Conservation (phyloP, 2,888 invertebrate species). For the Acleris sparsana region DNA sequence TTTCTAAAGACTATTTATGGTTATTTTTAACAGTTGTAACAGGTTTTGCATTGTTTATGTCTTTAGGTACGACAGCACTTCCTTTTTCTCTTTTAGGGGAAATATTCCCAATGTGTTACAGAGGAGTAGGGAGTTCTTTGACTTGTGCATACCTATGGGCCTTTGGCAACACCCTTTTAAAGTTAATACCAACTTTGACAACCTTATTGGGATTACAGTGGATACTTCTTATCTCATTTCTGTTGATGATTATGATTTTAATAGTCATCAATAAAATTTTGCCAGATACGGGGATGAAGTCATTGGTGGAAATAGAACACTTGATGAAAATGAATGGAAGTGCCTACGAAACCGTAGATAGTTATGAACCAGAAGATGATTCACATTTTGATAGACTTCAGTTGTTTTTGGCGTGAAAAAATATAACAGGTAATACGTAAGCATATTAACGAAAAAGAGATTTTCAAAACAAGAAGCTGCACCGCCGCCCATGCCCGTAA, state of each 20-base stretch:
- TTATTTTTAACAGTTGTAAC: constrained; percentile 41
- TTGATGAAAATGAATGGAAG: constrained; percentile 37
- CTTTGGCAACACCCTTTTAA: constrained; percentile 43
- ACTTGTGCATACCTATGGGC: constrained; percentile 47
- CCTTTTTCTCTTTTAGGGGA: constrained; percentile 45
- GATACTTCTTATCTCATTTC: constrained; percentile 35
- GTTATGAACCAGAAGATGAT: constrained; percentile 37
- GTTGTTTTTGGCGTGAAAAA: constrained; percentile 40
- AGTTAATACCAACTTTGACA: constrained; percentile 39
- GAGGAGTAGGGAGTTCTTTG: constrained; percentile 46
- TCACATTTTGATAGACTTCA: constrained; percentile 41
- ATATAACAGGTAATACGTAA: neutral
- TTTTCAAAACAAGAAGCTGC: too few species aligned
- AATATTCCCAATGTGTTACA: constrained; percentile 47
- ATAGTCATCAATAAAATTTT: constrained; percentile 40
- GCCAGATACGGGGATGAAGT: constrained; percentile 43
- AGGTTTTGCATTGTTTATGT: constrained; percentile 46
- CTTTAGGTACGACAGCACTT: constrained; percentile 44
- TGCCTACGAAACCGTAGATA: constrained; percentile 35
- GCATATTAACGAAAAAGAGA: too few species aligned
- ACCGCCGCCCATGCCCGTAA: too few species aligned
- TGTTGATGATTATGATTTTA: constrained; percentile 40
- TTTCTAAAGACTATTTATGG: constrained; percentile 44
- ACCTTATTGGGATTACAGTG: constrained; percentile 39
- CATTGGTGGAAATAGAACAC: constrained; percentile 43